Evolutionary conservation across 2,113 vertebrate species (phyloP).

Genomic region (Lepus timidus): DNA sequence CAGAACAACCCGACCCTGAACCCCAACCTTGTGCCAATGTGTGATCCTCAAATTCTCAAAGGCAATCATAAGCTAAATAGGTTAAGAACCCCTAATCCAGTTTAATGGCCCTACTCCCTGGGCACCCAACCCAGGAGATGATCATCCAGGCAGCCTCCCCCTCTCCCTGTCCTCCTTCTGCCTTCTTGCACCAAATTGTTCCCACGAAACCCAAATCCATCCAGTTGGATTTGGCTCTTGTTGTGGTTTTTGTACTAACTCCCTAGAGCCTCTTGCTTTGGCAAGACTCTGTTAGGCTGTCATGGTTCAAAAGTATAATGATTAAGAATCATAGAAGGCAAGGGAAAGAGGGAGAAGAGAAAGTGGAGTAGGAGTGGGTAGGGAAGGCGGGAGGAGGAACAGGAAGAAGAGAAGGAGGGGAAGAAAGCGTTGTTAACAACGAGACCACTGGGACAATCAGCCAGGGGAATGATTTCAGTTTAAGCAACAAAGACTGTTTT

Average conservation of each 20-base stretch:
- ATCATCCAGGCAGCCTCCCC: background rate
- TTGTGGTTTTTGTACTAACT: slow-evolving; percentile 4
- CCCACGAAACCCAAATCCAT: slow-evolving; percentile 61
- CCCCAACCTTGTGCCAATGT: background rate
- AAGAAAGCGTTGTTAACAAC: slow-evolving; percentile 45
- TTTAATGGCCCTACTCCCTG: background rate
- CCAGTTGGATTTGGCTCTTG: slow-evolving; percentile 46
- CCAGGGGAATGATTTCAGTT: slow-evolving; percentile 71
- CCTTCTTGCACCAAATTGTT: background rate
- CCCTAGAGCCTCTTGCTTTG: slow-evolving; percentile 25
- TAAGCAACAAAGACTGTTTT: slow-evolving; percentile 75
- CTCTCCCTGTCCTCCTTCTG: background rate
- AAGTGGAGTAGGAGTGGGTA: background rate
- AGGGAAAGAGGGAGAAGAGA: background rate
- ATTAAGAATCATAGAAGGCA: slow-evolving; percentile 9
- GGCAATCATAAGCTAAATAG: background rate
- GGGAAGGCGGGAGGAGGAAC: background rate
- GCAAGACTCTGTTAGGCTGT: slow-evolving; percentile 42
- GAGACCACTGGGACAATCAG: slow-evolving; percentile 70
- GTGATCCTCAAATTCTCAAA: slow-evolving; percentile 11
- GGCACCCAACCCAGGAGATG: background rate
- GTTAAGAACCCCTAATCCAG: background rate
- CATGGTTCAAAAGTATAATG: slow-evolving; percentile 15
- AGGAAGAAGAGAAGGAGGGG: background rate
- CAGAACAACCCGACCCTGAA: background rate